Percentiles rank a stretch among this genome's conserved stretches.
Conservation (phyloP, 2,113 vertebrate species). For the Leptobrachium leishanense region DNA sequence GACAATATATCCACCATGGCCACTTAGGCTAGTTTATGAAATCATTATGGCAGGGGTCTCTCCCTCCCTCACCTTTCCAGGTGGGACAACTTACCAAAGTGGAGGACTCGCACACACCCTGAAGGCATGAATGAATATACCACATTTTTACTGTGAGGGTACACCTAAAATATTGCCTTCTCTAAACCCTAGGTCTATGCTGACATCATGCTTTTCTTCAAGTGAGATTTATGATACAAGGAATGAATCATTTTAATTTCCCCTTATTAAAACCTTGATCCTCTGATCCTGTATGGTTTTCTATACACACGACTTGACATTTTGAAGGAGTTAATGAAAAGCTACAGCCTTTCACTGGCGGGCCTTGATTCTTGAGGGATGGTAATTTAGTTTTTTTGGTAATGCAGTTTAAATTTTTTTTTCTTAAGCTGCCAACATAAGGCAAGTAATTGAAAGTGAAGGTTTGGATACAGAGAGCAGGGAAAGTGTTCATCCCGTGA, state of each 20-base stretch:
- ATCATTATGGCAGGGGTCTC: too few species aligned
- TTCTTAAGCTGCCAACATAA: conserved; percentile 48
- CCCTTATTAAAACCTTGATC: background rate
- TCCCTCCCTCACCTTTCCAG: too few species aligned
- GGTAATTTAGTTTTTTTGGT: conserved; percentile 44
- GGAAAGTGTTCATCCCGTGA: conserved; percentile 49
- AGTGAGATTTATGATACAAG: background rate
- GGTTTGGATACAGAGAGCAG: conserved; percentile 48
- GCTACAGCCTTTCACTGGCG: conserved; percentile 13
- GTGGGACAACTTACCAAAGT: too few species aligned
- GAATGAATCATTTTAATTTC: conserved; percentile 2
- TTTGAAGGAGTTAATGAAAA: conserved; percentile 38
- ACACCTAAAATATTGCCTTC: too few species aligned
- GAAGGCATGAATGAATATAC: too few species aligned
- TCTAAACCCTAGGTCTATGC: background rate
- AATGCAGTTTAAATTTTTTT: conserved; percentile 49
- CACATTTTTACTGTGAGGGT: too few species aligned
- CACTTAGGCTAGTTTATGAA: too few species aligned
- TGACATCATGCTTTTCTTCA: background rate
- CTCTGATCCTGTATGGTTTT: background rate
- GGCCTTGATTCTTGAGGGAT: conserved; percentile 30
- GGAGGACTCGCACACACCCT: too few species aligned
- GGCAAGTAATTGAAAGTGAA: conserved; percentile 50
- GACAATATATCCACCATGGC: too few species aligned
- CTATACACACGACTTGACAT: background rate